These are phyloP conservation scores for Ashinkailepas kermadecensis DNA, from an alignment of 2,888 invertebrate species.

Conservation along the genomic window DNA sequence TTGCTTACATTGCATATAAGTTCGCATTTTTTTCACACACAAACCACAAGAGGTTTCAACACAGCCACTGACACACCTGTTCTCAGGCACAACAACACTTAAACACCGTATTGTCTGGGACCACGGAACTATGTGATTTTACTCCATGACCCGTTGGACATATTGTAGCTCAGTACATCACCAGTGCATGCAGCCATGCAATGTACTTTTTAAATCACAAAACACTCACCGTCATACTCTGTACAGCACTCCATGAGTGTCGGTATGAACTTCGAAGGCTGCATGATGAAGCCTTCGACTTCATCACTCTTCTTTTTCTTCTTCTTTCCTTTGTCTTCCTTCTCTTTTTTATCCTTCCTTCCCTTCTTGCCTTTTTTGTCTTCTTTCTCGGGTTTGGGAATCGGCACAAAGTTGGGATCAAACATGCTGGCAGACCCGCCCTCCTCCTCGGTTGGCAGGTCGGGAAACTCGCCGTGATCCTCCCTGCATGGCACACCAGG, in stretches of 20 bases:
- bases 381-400: slow-evolving; percentile 42
- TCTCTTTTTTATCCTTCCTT: slow-evolving; percentile 56
- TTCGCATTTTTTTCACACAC: too few relatives aligned
- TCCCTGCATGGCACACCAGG: not conserved
- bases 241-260: slow-evolving; percentile 63
- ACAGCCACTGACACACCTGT: too few relatives aligned
- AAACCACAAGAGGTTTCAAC: too few relatives aligned
- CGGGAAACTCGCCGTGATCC: slow-evolving; percentile 55
- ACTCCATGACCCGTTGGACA: too few relatives aligned
- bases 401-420: not conserved
- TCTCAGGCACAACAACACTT: too few relatives aligned
- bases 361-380: slow-evolving; percentile 59
- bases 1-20: too few relatives aligned
- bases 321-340: not conserved
- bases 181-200: too few relatives aligned
- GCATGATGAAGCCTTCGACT: slow-evolving; percentile 49
- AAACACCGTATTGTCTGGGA: too few relatives aligned
- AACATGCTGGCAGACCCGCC: slow-evolving; percentile 66
- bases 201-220: too few relatives aligned
- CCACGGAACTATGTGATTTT: too few relatives aligned
- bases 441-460: slow-evolving; percentile 82
- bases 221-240: slow-evolving; percentile 53
- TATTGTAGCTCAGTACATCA: too few relatives aligned
- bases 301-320: slow-evolving; percentile 18
- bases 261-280: slow-evolving; percentile 61